Conservation (phyloP, 2,797 vertebrate species). For the Petrocephalus schoutedeni region DNA sequence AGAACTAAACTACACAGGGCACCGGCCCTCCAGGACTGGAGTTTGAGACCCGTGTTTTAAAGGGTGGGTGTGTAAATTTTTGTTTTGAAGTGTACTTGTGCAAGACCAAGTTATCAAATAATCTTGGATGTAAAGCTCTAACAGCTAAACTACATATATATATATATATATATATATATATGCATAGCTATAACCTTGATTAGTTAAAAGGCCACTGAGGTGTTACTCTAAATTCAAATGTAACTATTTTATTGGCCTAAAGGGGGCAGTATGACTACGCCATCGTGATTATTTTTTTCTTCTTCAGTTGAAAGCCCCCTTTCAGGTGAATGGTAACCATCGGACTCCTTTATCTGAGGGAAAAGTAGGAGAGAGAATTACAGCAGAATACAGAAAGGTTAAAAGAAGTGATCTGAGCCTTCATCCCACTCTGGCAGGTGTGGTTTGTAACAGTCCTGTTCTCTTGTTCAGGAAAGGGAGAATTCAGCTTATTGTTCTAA, state of each 20-base stretch:
- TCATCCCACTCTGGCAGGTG: background rate
- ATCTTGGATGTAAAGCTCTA: background rate
- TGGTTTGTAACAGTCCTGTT: background rate
- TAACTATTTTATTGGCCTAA: constrained; percentile 2
- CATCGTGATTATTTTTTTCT: background rate
- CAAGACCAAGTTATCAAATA: background rate
- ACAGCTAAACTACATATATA: background rate
- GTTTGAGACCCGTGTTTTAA: background rate
- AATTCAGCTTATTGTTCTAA: background rate
- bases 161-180: background rate
- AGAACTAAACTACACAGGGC: too few relatives aligned
- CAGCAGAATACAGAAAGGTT: constrained; percentile 6
- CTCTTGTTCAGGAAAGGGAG: constrained; percentile 10
- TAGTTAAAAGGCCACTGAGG: background rate
- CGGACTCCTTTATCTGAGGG: background rate
- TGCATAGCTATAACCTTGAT: background rate
- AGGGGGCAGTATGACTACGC: constrained; percentile 25
- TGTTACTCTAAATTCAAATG: background rate
- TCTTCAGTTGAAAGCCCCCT: constrained; percentile 6
- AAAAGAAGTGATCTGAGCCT: background rate
- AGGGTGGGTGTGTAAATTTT: background rate
- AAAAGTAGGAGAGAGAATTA: background rate
- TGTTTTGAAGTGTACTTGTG: background rate
- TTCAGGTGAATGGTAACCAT: background rate
- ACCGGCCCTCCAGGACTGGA: too few relatives aligned